Conservation (phyloP, 2,113 vertebrate species). For the Eudyptes chrysolophus region DNA sequence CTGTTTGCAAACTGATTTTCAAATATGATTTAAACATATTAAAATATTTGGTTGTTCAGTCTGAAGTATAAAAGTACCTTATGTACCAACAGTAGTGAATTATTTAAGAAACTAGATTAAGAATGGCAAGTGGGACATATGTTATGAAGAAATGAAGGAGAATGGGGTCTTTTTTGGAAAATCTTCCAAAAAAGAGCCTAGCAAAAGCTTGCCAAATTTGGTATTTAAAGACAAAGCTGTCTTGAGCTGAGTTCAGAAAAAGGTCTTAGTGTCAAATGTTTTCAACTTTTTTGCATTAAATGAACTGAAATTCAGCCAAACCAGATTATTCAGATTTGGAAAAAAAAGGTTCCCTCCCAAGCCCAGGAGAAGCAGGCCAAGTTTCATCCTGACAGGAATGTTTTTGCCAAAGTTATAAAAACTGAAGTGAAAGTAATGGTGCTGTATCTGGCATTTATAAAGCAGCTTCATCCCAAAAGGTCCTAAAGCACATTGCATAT, state of each 20-base stretch:
- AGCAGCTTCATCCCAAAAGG: not conserved
- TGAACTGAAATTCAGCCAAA: slow-evolving; percentile 52
- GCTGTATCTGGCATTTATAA: slow-evolving; percentile 32
- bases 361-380: slow-evolving; percentile 10
- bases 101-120: not conserved
- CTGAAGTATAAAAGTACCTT: not conserved
- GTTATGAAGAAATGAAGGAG: not conserved
- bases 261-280: slow-evolving; percentile 37
- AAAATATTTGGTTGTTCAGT: not conserved
- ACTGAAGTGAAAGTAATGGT: slow-evolving; percentile 45
- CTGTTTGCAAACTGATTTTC: not conserved
- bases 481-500: not conserved
- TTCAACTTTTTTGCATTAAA: slow-evolving; percentile 25
- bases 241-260: slow-evolving; percentile 46
- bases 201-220: not conserved
- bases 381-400: not conserved
- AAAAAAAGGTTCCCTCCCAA: not conserved
- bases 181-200: not conserved
- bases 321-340: slow-evolving; percentile 36
- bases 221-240: slow-evolving; percentile 17
- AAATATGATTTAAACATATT: not conserved
- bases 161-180: not conserved
- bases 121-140: not conserved
- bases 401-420: slow-evolving; percentile 59
- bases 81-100: not conserved